These are phyloP conservation scores for Pocillopora verrucosa DNA, from an alignment of 64 coral and sea anemone species.

Conservation along the genomic window DNA sequence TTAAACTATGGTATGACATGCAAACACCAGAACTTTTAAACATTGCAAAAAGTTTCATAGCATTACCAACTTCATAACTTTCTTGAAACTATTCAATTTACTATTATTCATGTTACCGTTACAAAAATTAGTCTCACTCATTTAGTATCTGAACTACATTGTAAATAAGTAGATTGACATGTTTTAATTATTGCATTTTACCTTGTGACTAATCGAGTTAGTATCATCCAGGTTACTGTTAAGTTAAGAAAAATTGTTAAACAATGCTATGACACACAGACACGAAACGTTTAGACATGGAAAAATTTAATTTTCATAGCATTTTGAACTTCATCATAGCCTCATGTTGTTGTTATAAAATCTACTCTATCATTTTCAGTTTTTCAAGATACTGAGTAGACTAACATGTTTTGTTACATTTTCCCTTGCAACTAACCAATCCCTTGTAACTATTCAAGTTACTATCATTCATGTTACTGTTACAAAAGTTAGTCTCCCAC, in stretches of 20 bases:
- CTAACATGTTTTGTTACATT: constrained; percentile 38
- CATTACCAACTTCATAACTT: not conserved
- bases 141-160: constrained; percentile 13
- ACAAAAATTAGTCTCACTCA: constrained; percentile 13
- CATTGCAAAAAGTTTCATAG: not conserved
- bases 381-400: constrained; percentile 43
- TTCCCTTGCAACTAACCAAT: constrained; percentile 22
- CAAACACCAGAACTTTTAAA: constrained; percentile 6
- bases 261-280: constrained; percentile 38
- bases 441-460: constrained; percentile 23
- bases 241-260: constrained; percentile 29
- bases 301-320: constrained; percentile 38
- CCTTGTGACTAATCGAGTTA: constrained; percentile 9
- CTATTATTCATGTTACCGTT: constrained; percentile 13
- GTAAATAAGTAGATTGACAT: constrained; percentile 1
- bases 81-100: constrained; percentile 7
- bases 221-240: constrained; percentile 21
- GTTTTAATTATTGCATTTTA: constrained; percentile 7
- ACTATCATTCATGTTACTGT: constrained; percentile 32
- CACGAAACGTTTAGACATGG: constrained; percentile 36
- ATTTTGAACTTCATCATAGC: constrained; percentile 43
- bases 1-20: not conserved
- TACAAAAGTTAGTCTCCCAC: constrained; percentile 20
- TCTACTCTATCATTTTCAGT: constrained; percentile 31
- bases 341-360: constrained; percentile 37